Percentiles rank a stretch among this genome's conserved stretches.
These are phyloP conservation scores for Halichondria panicea DNA, from an alignment of 37 sponge, comb jelly and placozoan genomes.

Conservation along the genomic window DNA sequence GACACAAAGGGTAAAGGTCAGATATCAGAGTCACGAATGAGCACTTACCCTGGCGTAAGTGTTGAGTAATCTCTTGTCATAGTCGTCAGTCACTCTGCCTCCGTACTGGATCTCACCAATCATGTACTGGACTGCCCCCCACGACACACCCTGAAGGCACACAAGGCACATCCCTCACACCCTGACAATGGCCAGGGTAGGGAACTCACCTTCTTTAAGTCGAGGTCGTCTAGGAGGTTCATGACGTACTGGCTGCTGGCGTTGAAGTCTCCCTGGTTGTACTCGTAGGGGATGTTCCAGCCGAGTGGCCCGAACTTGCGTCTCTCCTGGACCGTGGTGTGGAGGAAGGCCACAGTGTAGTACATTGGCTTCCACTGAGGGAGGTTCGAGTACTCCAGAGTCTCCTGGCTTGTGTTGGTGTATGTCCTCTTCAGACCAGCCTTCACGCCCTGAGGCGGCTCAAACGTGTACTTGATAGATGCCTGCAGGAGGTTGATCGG, in stretches of 20 bases:
- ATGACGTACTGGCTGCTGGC: constrained; percentile 90
- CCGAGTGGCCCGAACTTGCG: constrained; percentile 96
- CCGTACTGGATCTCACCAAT: constrained; percentile 97
- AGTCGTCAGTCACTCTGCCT: constrained; percentile 97
- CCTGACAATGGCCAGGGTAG: background rate
- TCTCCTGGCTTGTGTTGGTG: constrained; percentile 94
- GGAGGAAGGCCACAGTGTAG: constrained; percentile 96
- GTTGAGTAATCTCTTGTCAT: constrained; percentile 90
- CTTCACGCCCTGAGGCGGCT: constrained; percentile 98
- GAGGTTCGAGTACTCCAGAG: constrained; percentile 92
- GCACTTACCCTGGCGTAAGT: constrained; percentile 81
- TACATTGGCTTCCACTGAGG: constrained; percentile 99
- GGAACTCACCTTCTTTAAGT: constrained; percentile 77
- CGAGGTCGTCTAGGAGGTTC: constrained; percentile 96
- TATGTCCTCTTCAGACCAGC: constrained; percentile 97
- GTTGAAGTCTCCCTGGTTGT: constrained; percentile 95
- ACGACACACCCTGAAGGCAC: constrained; percentile 83
- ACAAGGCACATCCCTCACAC: too few species aligned
- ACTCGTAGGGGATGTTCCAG: constrained; percentile 99
- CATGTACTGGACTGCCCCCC: constrained; percentile 96
- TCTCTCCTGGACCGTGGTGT: constrained; percentile 99
- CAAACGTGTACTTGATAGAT: constrained; percentile 97
- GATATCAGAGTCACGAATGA: too few species aligned
- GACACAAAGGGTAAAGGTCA: background rate
- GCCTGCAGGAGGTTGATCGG: constrained; percentile 97